Evolutionary conservation across 2,113 vertebrate species (phyloP), one percentile per base, ranked within the genome.

Genomic region (Butastur rufipennis): DNA sequence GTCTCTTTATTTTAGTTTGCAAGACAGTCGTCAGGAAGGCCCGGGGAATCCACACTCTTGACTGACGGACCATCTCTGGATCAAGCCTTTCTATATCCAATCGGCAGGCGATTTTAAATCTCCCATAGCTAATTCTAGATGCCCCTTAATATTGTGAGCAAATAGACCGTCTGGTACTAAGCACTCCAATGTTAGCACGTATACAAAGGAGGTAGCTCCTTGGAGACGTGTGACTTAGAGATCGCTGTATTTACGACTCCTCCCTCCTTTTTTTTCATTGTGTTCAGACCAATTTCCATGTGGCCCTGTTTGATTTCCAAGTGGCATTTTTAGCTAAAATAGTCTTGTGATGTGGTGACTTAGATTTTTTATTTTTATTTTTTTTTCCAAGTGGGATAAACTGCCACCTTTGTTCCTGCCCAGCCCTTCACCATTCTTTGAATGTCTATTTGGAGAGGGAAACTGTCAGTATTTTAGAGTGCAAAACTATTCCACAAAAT

Each of bases 111-210:
- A 98, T 98, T 98, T 97, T 95, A 96, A 80, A 88, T 81, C 97
- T 97, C 97, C 98, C 97, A 93, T 98, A 98, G 98, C 98, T 98
- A 98, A 98, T 97, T 98, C 98, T 98, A 98, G 98, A 98, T 98
- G 98, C 98, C 98, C 98, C 96, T 98, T 96, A 98, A 97, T 98
- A 97, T 98, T 97, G 98, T 98, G 98, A 98, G 98, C 98, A 98
- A 97, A 98, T 98, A 98, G 97, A 97, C 98, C 87, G 91, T 98
- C 97, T 97, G 98, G 97, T 98, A 98, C 98, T 98, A 98, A 97
- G 97, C 95, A 92, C 97, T 97, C 96, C 93, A 62, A 29, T 50
- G 90, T 87, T 92, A 97, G 96, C 97, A 97, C 93, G 38, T 94
- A 62, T 56, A 65, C 93, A 73, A 31, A 38, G 98, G 97, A 97